These are phyloP conservation scores for Lonchura striata DNA, from an alignment of 2,113 vertebrate species.

Conservation along the genomic window DNA sequence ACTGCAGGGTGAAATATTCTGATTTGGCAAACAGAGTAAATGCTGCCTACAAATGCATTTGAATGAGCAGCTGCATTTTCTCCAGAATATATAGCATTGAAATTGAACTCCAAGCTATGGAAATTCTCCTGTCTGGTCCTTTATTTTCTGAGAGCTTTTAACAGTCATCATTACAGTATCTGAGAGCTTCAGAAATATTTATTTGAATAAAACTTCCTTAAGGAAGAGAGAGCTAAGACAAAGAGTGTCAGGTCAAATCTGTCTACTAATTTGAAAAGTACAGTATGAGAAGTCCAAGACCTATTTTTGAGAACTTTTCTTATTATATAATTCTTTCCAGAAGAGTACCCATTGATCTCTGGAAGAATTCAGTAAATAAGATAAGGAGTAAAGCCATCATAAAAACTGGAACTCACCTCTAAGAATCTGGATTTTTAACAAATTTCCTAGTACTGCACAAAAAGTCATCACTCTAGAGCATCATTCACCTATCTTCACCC, in stretches of 20 bases:
- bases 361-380: background rate
- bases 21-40: background rate
- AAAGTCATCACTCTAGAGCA: slow-evolving; percentile 7
- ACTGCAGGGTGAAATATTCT: background rate
- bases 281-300: background rate
- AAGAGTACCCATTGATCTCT: background rate
- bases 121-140: background rate
- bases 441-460: background rate
- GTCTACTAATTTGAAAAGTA: background rate
- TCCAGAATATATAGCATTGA: background rate
- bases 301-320: background rate
- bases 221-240: slow-evolving; percentile 10
- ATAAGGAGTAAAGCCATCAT: background rate
- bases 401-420: background rate
- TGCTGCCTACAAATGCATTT: background rate
- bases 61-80: background rate
- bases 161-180: background rate
- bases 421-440: slow-evolving; percentile 8
- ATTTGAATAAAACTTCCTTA: background rate
- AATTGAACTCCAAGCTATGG: background rate
- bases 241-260: background rate
- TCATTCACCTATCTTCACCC: background rate
- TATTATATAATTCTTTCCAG: background rate
- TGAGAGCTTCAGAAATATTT: background rate
- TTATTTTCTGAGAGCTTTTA: background rate